Evolutionary conservation across 2,113 vertebrate genomes (phyloP).

Genomic region (Acrocephalus kingi): DNA sequence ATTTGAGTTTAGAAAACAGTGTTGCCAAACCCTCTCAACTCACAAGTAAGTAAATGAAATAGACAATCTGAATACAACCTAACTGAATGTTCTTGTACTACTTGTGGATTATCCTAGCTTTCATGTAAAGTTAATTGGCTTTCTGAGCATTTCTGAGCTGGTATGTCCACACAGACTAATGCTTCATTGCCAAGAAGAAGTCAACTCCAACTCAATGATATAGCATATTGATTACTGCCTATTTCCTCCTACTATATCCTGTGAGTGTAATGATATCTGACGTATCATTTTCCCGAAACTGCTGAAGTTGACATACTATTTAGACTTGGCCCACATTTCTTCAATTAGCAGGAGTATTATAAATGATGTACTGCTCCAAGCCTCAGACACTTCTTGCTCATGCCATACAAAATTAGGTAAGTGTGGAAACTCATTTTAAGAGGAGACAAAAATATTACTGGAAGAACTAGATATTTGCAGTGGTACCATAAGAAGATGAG

Average conservation of each 20-base stretch:
- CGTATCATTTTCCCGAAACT: conserved; percentile 50
- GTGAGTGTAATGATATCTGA: conserved; percentile 26
- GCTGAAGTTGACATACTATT: conserved; percentile 23
- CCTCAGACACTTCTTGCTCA: background rate
- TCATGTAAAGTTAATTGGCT: background rate
- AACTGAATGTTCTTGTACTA: background rate
- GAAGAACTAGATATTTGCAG: background rate
- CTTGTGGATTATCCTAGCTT: background rate
- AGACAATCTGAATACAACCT: background rate
- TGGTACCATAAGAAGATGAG: background rate
- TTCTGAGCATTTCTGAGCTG: background rate
- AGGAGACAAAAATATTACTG: conserved; percentile 1
- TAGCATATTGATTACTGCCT: conserved; percentile 31
- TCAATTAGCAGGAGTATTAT: conserved; percentile 32
- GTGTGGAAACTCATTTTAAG: conserved; percentile 27
- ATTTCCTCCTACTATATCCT: conserved; percentile 28
- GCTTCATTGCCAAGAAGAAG: conserved; percentile 1
- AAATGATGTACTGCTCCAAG: conserved; percentile 46
- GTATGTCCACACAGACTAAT: background rate
- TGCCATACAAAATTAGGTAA: conserved; percentile 22
- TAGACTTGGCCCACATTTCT: conserved; percentile 8
- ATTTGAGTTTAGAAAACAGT: background rate
- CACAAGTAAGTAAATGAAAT: background rate
- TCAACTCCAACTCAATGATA: conserved; percentile 21
- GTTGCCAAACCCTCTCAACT: background rate